A percentile compares a stretch with the other conserved stretches of the same genome.
These are phyloP conservation scores for Sphaeramia orbicularis DNA, from an alignment of 2,797 vertebrate genomes.

Conservation along the genomic window DNA sequence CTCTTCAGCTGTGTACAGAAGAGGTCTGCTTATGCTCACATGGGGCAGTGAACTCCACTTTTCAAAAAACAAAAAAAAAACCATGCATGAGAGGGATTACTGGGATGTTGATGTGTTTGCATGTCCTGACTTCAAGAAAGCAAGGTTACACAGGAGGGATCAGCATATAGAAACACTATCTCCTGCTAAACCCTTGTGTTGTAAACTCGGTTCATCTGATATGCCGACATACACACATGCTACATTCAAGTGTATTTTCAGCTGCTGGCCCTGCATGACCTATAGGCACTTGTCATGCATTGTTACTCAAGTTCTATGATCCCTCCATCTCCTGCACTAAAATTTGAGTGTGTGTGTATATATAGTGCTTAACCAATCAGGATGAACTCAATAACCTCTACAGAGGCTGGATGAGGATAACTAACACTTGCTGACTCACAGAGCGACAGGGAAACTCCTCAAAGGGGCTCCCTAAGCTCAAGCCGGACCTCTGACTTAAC, in stretches of 20 bases:
- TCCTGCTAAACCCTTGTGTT: conserved; percentile 9
- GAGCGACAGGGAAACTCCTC: conserved; percentile 26
- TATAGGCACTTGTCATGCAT: background rate
- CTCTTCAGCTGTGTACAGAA: conserved; percentile 25
- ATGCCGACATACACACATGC: background rate
- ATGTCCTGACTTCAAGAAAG: conserved; percentile 23
- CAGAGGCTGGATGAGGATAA: conserved; percentile 23
- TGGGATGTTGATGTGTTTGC: conserved; percentile 46
- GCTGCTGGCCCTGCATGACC: conserved; percentile 28
- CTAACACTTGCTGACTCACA: conserved; percentile 21
- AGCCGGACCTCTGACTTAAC: conserved; percentile 19
- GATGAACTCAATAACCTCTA: background rate
- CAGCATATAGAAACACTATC: conserved; percentile 27
- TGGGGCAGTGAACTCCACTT: conserved; percentile 27
- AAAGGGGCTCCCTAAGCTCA: conserved; percentile 32
- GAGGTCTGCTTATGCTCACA: conserved; percentile 16
- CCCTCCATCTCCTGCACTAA: background rate
- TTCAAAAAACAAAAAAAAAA: conserved; percentile 21
- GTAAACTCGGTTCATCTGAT: conserved; percentile 29
- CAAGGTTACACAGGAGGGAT: conserved; percentile 32
- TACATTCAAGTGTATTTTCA: conserved; percentile 26
- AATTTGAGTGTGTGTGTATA: background rate
- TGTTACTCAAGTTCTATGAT: background rate
- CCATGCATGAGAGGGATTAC: conserved; percentile 43
- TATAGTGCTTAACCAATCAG: conserved; percentile 6